Percentiles rank a stretch among this genome's conserved stretches.
Evolutionary conservation across 1,140 invertebrate genomes (phyloP).

Genomic region (Bombus soroeensis): DNA sequence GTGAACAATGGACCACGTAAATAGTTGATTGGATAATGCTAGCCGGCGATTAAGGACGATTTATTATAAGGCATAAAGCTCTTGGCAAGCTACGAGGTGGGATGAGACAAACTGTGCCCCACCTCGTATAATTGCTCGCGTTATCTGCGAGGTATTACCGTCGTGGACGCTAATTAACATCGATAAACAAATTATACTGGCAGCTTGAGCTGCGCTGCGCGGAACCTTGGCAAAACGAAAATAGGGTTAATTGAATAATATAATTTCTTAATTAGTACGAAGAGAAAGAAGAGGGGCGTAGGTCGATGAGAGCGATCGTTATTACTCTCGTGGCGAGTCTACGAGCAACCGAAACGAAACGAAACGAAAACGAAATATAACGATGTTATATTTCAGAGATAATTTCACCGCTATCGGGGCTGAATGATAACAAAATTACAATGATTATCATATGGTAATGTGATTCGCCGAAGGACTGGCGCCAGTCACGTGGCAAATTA

Average conservation of each 20-base stretch:
- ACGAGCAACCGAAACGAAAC: not conserved
- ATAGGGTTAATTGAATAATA: conserved; percentile 12
- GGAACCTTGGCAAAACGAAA: not conserved
- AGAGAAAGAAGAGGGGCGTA: too few relatives aligned
- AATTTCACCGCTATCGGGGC: conserved; percentile 43
- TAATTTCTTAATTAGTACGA: conserved; percentile 19
- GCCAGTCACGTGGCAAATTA: conserved; percentile 72
- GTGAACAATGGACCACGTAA: conserved; percentile 13
- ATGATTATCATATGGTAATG: conserved; percentile 75
- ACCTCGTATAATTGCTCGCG: conserved; percentile 34
- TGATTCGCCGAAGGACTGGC: conserved; percentile 68
- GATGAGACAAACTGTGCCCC: conserved; percentile 29
- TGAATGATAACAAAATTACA: conserved; percentile 62
- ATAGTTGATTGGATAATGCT: conserved; percentile 44
- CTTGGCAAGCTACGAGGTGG: conserved; percentile 8
- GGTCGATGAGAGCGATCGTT: conserved; percentile 6
- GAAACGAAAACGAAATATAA: too few relatives aligned
- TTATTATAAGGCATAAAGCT: conserved; percentile 42
- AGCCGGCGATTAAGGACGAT: conserved; percentile 32
- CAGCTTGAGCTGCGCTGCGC: not conserved
- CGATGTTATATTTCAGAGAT: conserved; percentile 45
- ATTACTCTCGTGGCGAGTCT: not conserved
- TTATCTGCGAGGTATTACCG: conserved; percentile 34
- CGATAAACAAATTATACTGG: conserved; percentile 31
- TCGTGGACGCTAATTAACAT: conserved; percentile 31